Conservation (phyloP, 2,113 vertebrate genomes). For the Trematocara macrostoma region DNA sequence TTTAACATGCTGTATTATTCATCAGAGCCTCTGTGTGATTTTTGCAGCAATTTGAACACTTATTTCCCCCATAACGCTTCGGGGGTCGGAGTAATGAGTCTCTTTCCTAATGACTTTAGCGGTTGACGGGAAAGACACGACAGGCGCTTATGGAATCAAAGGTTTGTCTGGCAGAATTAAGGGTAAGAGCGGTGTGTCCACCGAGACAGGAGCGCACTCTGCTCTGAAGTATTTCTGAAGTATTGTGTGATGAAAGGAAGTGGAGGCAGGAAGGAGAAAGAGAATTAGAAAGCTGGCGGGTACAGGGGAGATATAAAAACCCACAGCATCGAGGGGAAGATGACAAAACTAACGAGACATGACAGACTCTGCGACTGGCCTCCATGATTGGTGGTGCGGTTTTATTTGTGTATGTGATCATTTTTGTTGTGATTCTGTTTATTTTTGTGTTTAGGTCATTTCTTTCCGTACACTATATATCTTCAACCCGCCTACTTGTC, state of each 20-base stretch:
- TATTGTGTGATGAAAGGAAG: slow-evolving; percentile 34
- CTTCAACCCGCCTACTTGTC: neutral
- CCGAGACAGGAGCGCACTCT: slow-evolving; percentile 1
- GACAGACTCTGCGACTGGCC: neutral
- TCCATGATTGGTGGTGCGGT: neutral
- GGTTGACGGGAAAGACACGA: slow-evolving; percentile 41
- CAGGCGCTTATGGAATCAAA: slow-evolving; percentile 58
- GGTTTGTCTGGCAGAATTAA: slow-evolving; percentile 21
- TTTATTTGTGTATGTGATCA: neutral
- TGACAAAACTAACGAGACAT: neutral
- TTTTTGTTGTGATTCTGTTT: neutral
- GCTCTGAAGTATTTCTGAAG: slow-evolving; percentile 7
- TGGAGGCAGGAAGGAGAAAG: neutral
- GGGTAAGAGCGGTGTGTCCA: neutral
- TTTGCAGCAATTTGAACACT: slow-evolving; percentile 59
- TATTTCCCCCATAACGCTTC: slow-evolving; percentile 51
- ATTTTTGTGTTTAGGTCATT: neutral
- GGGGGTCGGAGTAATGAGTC: slow-evolving; percentile 53
- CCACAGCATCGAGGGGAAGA: neutral
- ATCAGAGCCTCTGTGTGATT: slow-evolving; percentile 64
- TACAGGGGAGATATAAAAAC: neutral
- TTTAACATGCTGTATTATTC: slow-evolving; percentile 63
- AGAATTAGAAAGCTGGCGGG: neutral
- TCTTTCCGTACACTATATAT: neutral
- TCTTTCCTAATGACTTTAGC: slow-evolving; percentile 56